Percentiles rank a stretch among this genome's conserved stretches.
Conservation (phyloP, 2,888 invertebrate genomes). For the Apoda limacodes region DNA sequence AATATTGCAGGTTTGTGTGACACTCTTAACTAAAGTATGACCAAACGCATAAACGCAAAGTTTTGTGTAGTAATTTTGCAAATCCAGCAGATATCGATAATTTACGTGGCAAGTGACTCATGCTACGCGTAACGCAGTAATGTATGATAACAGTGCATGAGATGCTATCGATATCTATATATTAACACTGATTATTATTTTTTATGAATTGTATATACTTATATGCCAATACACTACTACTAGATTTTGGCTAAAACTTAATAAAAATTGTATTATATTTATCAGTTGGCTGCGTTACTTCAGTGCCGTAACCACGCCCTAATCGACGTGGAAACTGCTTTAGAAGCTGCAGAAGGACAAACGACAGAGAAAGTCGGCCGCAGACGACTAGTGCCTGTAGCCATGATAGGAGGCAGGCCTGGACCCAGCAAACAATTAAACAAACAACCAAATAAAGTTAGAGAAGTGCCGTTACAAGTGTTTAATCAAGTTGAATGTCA, state of each 20-base stretch:
- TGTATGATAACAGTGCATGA: no score
- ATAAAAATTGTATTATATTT: not conserved
- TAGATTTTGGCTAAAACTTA: no score
- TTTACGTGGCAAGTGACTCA: no score
- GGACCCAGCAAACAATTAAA: slow-evolving; percentile 16
- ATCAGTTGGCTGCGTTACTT: slow-evolving; percentile 49
- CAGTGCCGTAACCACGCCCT: slow-evolving; percentile 56
- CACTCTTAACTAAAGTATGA: no score
- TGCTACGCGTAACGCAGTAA: no score
- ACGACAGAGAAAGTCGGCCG: slow-evolving; percentile 32
- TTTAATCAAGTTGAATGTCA: slow-evolving; percentile 49
- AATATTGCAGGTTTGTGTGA: slow-evolving; percentile 40
- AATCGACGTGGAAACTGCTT: slow-evolving; percentile 61
- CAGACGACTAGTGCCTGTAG: slow-evolving; percentile 40
- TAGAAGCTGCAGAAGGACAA: slow-evolving; percentile 60
- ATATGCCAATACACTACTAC: no score
- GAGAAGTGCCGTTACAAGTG: slow-evolving; percentile 53
- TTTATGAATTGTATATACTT: no score
- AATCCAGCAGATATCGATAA: no score
- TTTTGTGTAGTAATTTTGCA: no score
- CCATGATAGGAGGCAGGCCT: slow-evolving; percentile 21
- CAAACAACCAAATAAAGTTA: slow-evolving; percentile 31
- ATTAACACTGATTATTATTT: not conserved
- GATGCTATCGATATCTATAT: not conserved
- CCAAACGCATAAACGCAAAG: no score